Evolutionary conservation across 2,888 invertebrate genomes (phyloP), one percentile per base, ranked within the genome.

Genomic region (Rhamphomyia laevipes): DNA sequence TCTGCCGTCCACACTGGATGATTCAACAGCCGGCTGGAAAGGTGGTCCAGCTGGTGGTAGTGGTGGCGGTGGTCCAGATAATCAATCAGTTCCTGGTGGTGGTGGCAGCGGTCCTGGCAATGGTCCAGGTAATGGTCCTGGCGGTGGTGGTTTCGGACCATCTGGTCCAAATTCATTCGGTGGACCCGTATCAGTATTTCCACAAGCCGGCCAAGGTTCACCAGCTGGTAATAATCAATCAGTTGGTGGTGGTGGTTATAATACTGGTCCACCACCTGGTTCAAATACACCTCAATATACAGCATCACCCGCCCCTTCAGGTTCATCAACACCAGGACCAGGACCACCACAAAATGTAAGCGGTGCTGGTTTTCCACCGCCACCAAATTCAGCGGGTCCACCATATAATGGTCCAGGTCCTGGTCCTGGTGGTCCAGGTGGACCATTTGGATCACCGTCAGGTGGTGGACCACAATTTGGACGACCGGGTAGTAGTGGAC

Each of bases 221-320:
- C 86, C 86, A 52, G 77, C 86, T 62, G 76, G 86, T 68, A 74
- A 83, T 67, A 70, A 82, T 65, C 73, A 82, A 68, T 64, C 68
- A n/a, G 61, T 68, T 56, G 51, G 56, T 48, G 67, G 67, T 56
- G 51, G 56, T 47, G 67, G 67, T 44, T 76, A 84, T 73, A 76
- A 84, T 70, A 80, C 84, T 61, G 78, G 84, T 58, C 76, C 77
- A 65, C 86, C 77, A 65, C 85, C 78, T 61, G 87, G 77, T 63
- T 86, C 80, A 64, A 86, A 76, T 68, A 88, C 78, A 63, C 88
- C 82, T 61, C 88, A 82, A 74, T 89, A 87, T 70, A 86, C 86
- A 61, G 86, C 88, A 63, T 88, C 88, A 55, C 90, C 90, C 61
- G 86, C 82, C 63, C 88, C 86, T 58, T 88, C 78, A 62, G 88